Evolutionary conservation across 2,888 invertebrate species (phyloP), one percentile per base, ranked within the genome.

Genomic region (Habrosyne pyritoides): DNA sequence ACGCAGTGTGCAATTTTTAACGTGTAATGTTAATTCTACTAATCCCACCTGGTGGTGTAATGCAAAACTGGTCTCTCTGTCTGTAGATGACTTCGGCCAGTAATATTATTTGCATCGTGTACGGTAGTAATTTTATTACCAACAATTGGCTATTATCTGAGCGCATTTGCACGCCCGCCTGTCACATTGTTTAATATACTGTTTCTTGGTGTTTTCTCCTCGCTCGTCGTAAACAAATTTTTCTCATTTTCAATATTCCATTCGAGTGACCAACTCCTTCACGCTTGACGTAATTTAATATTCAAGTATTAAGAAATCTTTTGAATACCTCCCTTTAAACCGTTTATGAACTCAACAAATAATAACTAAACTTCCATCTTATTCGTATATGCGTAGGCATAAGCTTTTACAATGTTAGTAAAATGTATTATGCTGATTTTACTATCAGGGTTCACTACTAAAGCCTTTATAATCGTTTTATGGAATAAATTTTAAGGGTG

Each of bases 91-190:
- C 69, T 63, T 24, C 52, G 59, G 53, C 64, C 63, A 62, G 71
- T 86, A 84, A 82, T 81, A 83, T 81, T 83, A 86, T 86, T 85
- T 85, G 79, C 84, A 82, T 83, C 79, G 81, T 79, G 78, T 76
- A 81, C 81, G 61, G 75, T 77, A 72, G 81, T 81, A 81, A 82
- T 85, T 85, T 85, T 84, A 86, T 84, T 83, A 75, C 82, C 77
- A 78, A 83, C 82, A 84, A 84, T 84, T 83, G 82, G 56, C 81
- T 69, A 82, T 86, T 85, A 85, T 83, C 80, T 69, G 65, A 66
- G 74, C 69, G 79, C 79, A 82, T 83, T 83, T 83, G 82, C 81
- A 79, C 83, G 79, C 75, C 77, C 70, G 74, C 67, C 76, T 68
- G 80, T 84, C 82, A 83, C 70, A 75, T 71, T 63, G 63, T 69